phyloP scores from a whole-genome alignment of 1,140 invertebrate species.

The Battus philenor region DNA sequence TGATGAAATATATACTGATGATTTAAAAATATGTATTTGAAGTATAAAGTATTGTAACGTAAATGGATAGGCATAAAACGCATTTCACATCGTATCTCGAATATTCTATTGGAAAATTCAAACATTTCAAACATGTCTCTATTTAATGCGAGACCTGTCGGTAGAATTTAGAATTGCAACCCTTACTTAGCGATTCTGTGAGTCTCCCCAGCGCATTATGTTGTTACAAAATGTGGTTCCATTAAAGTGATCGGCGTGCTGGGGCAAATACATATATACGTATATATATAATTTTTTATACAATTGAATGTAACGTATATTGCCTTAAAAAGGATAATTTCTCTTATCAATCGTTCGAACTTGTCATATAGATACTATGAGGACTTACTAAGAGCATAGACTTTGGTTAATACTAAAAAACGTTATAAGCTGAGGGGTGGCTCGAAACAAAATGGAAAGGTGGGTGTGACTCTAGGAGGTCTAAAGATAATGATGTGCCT shows the following conservation, averaged over 20 bases:
- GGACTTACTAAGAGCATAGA: too few species aligned
- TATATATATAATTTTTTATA: background rate
- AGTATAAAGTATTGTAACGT: background rate
- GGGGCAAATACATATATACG: slow-evolving; percentile 3
- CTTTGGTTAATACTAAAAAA: too few species aligned
- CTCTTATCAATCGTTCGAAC: too few species aligned
- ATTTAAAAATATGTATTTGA: background rate
- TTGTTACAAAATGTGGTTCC: slow-evolving; percentile 18
- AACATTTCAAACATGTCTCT: slow-evolving; percentile 34
- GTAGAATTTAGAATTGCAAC: slow-evolving; percentile 31
- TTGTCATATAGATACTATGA: too few species aligned
- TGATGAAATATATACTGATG: too few species aligned
- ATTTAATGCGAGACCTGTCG: slow-evolving; percentile 34
- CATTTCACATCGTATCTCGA: slow-evolving; percentile 10
- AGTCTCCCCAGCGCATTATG: slow-evolving; percentile 17
- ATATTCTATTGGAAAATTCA: slow-evolving; percentile 25
- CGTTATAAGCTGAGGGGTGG: too few species aligned
- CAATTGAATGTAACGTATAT: too few species aligned
- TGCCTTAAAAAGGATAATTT: too few species aligned
- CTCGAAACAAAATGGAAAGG: too few species aligned
- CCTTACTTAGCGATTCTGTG: slow-evolving; percentile 22
- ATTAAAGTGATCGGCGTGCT: slow-evolving; percentile 11
- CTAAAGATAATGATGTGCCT: too few species aligned
- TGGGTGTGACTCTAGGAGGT: too few species aligned
- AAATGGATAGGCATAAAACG: background rate